Percentiles rank a stretch among this genome's conserved stretches.
Evolutionary conservation across 2,888 invertebrate species (phyloP).

Genomic region (Cataglyphis livida): DNA sequence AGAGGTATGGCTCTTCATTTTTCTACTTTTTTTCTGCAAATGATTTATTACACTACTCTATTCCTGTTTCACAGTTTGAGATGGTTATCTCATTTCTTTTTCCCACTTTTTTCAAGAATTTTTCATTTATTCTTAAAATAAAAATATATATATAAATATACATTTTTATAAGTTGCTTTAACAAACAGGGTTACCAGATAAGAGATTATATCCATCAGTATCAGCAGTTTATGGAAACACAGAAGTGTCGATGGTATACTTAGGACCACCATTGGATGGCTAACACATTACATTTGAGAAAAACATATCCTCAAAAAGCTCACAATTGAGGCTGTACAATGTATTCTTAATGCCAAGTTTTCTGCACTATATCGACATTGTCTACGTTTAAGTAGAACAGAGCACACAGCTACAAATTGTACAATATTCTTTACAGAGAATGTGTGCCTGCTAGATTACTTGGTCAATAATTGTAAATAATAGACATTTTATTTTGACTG

Average conservation of each 20-base stretch:
- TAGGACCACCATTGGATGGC: conserved; percentile 98
- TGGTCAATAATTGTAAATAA: conserved; percentile 72
- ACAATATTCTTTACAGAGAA: conserved; percentile 60
- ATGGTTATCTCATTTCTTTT: neutral
- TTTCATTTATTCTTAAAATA: neutral
- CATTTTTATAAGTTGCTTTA: conserved; percentile 74
- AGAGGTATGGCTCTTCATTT: conserved; percentile 88
- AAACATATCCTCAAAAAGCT: conserved; percentile 60
- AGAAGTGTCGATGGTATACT: conserved; percentile 99
- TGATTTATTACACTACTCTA: neutral
- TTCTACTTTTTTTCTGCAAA: neutral
- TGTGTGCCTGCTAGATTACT: conserved; percentile 65
- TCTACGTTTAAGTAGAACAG: conserved; percentile 74
- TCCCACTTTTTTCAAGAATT: neutral
- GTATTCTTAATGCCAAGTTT: conserved; percentile 55
- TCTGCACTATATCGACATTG: conserved; percentile 62
- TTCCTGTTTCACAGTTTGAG: neutral
- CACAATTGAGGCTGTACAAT: conserved; percentile 54
- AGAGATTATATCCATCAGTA: conserved; percentile 97
- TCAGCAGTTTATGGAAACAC: conserved; percentile 99
- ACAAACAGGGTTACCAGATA: conserved; percentile 93
- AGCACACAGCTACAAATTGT: conserved; percentile 63
- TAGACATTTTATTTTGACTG: conserved; percentile 57
- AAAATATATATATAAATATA: neutral
- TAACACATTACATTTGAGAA: conserved; percentile 86